phyloP scores from a whole-genome alignment of 2,113 vertebrate genomes.

The Gavialis gangeticus region DNA sequence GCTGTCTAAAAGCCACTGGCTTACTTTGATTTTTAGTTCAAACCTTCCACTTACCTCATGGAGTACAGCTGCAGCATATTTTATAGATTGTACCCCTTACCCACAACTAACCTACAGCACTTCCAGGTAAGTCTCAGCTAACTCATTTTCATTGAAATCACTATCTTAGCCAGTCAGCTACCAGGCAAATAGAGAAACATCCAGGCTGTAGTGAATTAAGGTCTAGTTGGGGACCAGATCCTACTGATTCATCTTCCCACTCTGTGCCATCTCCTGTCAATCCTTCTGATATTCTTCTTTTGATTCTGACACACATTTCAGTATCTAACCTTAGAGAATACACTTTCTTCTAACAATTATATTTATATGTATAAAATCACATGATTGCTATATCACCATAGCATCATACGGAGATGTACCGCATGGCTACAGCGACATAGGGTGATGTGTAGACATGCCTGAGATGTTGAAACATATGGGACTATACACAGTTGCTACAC shows the following conservation, averaged over 20 bases:
- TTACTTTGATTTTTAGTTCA: not conserved
- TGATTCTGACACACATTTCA: rapidly evolving
- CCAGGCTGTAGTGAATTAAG: not conserved
- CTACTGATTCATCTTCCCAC: not conserved
- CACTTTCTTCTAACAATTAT: not conserved
- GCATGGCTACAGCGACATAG: too few relatives aligned
- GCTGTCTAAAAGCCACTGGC: not conserved
- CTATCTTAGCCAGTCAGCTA: too few relatives aligned
- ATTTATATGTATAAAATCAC: not conserved
- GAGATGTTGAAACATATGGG: not conserved
- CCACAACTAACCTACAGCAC: too few relatives aligned
- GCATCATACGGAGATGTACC: too few relatives aligned
- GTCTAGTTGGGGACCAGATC: not conserved
- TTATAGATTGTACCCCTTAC: too few relatives aligned
- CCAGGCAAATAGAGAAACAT: rapidly evolving
- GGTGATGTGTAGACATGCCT: too few relatives aligned
- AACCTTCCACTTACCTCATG: not conserved
- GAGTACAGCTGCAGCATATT: not conserved
- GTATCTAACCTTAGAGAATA: not conserved
- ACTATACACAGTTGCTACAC: not conserved
- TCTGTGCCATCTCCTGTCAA: rapidly evolving
- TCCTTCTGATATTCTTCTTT: not conserved
- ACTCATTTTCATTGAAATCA: too few relatives aligned
- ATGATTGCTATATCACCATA: too few relatives aligned
- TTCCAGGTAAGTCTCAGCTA: not conserved